phyloP scores from a whole-genome alignment of 2,888 invertebrate species.

The Melanargia galathea region DNA sequence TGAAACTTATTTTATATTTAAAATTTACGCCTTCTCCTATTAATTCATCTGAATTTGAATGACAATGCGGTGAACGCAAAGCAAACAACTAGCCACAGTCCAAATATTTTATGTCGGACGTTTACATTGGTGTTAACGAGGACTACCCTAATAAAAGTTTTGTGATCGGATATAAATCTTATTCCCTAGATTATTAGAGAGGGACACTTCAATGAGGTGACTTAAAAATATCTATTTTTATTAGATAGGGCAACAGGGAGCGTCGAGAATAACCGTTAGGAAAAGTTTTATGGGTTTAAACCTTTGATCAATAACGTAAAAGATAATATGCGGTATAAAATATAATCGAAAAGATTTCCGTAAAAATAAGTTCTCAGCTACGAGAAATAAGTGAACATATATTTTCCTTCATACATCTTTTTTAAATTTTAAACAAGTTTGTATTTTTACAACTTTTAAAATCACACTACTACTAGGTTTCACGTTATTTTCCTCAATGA shows the following conservation, averaged over 20 bases:
- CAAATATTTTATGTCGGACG: conserved; percentile 69
- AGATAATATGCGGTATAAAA: no score
- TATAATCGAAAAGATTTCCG: no score
- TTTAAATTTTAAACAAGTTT: no score
- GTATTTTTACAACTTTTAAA: no score
- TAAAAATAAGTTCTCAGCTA: no score
- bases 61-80: conserved; percentile 62
- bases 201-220: conserved; percentile 65
- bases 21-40: conserved; percentile 43
- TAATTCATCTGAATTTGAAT: conserved; percentile 69
- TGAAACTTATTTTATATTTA: conserved; percentile 24
- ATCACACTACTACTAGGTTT: no score
- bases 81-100: conserved; percentile 58
- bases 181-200: conserved; percentile 48
- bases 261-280: conserved; percentile 1
- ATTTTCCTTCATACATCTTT: no score
- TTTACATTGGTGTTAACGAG: conserved; percentile 80
- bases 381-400: no score
- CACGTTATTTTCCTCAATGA: no score
- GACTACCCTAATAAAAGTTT: conserved; percentile 71
- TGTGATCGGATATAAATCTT: conserved; percentile 74
- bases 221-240: conserved; percentile 68
- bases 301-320: no score
- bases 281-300: conserved; percentile 6
- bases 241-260: background rate